Conservation (phyloP, 1,140 invertebrate genomes). For the Bursaphelenchus mucronatus region DNA sequence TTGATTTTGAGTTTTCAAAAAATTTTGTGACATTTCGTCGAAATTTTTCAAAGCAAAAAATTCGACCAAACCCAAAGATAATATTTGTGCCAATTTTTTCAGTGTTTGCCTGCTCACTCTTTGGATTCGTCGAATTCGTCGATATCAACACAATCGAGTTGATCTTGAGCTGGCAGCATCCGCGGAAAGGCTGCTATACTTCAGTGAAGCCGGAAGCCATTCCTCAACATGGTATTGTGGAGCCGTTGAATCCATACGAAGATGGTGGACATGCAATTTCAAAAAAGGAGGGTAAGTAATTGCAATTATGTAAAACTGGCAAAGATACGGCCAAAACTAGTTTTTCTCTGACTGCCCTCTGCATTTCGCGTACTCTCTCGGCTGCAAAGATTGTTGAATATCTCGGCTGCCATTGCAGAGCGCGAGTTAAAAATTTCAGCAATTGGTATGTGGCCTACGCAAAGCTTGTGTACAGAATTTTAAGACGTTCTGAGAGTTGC, state of each 20-base stretch:
- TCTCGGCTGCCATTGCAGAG: too few species aligned
- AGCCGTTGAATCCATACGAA: constrained; percentile 5
- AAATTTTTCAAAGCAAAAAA: background rate
- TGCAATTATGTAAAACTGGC: too few species aligned
- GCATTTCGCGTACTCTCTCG: too few species aligned
- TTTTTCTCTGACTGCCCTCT: too few species aligned
- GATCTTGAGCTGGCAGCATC: constrained; percentile 36
- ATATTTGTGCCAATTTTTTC: background rate
- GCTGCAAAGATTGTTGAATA: too few species aligned
- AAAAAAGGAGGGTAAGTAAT: background rate
- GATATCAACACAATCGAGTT: constrained; percentile 39
- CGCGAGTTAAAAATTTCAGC: too few species aligned
- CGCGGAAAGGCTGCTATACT: constrained; percentile 37
- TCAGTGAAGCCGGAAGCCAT: constrained; percentile 28
- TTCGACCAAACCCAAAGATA: constrained; percentile 16
- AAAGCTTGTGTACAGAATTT: too few species aligned
- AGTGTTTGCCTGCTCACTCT: constrained; percentile 37
- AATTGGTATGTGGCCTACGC: too few species aligned
- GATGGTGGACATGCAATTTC: constrained; percentile 1
- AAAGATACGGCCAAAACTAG: too few species aligned
- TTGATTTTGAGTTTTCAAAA: background rate
- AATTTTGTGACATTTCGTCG: background rate
- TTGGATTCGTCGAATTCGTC: constrained; percentile 39
- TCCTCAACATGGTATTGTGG: constrained; percentile 32
- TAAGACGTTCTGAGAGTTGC: too few species aligned